Conservation (phyloP, 2,113 vertebrate species). For the Xiphorhynchus elegans region DNA sequence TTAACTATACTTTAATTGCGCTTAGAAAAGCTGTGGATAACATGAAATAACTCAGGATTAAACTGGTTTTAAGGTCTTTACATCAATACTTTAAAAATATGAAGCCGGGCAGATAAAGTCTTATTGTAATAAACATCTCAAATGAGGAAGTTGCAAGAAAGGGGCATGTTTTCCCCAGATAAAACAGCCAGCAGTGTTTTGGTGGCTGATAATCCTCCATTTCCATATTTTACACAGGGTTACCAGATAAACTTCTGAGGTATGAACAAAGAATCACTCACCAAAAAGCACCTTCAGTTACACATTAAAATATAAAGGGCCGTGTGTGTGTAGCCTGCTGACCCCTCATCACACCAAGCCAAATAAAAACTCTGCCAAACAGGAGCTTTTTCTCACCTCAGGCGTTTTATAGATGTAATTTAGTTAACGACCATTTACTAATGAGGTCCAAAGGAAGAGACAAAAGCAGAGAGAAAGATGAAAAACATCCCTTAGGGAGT, state of each 20-base stretch:
- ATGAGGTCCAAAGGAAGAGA: not conserved
- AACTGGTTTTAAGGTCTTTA: not conserved
- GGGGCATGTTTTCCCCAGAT: constrained; percentile 23
- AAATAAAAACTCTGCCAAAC: not conserved
- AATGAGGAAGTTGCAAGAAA: constrained; percentile 56
- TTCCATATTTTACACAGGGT: not conserved
- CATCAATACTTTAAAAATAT: not conserved
- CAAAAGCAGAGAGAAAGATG: not conserved
- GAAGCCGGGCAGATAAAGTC: not conserved
- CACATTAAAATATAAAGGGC: not conserved
- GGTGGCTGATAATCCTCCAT: not conserved
- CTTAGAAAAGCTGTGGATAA: not conserved
- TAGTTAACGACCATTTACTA: not conserved
- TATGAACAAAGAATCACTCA: not conserved
- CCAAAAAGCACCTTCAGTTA: not conserved
- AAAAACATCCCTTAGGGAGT: not conserved
- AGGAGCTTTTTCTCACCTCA: not conserved
- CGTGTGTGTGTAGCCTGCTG: not conserved
- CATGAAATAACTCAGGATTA: not conserved
- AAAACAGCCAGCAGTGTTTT: not conserved
- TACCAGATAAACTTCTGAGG: not conserved
- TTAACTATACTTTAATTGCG: not conserved
- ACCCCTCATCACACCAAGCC: not conserved
- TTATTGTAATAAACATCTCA: constrained; percentile 1
- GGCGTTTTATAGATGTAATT: not conserved